These are phyloP conservation scores for Patella pellucida DNA, from an alignment of 2,888 invertebrate species.

Conservation along the genomic window DNA sequence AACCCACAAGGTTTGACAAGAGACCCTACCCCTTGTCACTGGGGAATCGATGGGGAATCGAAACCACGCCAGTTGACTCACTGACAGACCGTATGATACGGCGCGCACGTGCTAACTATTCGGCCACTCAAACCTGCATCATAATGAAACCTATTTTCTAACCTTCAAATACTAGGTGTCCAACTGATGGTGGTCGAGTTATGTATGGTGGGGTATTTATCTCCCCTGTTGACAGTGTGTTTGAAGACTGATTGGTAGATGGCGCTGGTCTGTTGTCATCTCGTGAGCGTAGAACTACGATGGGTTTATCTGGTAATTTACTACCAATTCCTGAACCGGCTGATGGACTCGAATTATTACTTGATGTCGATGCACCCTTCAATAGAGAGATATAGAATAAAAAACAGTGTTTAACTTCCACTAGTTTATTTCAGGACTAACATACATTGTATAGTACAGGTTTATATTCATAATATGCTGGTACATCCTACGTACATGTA, in stretches of 20 bases:
- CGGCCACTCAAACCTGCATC: too few relatives aligned
- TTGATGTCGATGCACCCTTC: constrained; percentile 6
- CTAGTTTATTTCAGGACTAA: too few relatives aligned
- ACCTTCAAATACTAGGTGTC: constrained; percentile 11
- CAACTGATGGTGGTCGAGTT: constrained; percentile 22
- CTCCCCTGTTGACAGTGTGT: constrained; percentile 24
- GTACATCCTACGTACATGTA: too few relatives aligned
- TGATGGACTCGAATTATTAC: not conserved
- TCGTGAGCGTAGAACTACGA: constrained; percentile 46
- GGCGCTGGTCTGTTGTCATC: constrained; percentile 37
- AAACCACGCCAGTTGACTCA: too few relatives aligned
- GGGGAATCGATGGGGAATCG: too few relatives aligned
- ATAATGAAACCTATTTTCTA: constrained; percentile 12
- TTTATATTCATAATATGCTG: too few relatives aligned
- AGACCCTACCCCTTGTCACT: too few relatives aligned
- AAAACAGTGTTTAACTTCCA: too few relatives aligned
- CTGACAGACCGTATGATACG: too few relatives aligned
- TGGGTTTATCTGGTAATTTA: constrained; percentile 43
- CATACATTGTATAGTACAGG: too few relatives aligned
- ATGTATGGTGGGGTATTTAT: constrained; percentile 24
- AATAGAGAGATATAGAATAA: not conserved
- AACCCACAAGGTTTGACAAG: too few relatives aligned
- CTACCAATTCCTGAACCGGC: constrained; percentile 17
- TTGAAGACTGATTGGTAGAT: constrained; percentile 9
- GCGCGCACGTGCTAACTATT: too few relatives aligned